phyloP scores from a whole-genome alignment of 1,140 invertebrate species.

The Achroia grisella region DNA sequence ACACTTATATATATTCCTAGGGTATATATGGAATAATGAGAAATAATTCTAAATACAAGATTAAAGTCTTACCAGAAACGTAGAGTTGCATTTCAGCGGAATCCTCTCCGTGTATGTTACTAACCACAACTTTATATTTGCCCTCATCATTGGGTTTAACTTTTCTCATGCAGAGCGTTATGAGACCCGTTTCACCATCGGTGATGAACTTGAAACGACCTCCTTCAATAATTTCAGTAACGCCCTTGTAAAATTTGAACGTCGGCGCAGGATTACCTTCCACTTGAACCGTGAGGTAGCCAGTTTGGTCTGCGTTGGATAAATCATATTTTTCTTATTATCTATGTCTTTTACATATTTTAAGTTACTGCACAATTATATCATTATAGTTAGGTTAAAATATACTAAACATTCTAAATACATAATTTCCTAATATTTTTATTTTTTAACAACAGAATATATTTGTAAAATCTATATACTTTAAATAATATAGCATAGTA shows the following conservation, averaged over 20 bases:
- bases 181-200: conserved; percentile 90
- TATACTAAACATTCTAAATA: no score
- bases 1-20: no score
- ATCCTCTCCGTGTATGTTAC: conserved; percentile 95
- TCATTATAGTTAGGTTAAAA: no score
- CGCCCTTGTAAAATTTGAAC: conserved; percentile 96
- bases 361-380: no score
- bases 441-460: no score
- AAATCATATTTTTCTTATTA: background rate
- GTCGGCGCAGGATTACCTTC: conserved; percentile 95
- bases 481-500: no score
- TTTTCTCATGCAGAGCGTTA: conserved; percentile 96
- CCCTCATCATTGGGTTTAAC: conserved; percentile 98
- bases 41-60: background rate
- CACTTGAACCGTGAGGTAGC: conserved; percentile 89
- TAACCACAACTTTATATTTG: conserved; percentile 94
- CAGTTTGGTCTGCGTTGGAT: conserved; percentile 83
- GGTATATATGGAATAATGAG: no score
- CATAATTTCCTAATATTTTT: no score
- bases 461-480: no score
- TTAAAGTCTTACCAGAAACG: conserved; percentile 86
- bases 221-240: conserved; percentile 92
- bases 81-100: conserved; percentile 96
- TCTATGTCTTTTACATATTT: no score
- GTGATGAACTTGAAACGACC: conserved; percentile 94